phyloP scores from a whole-genome alignment of 2,888 invertebrate species.

The Phyllotreta striolata region DNA sequence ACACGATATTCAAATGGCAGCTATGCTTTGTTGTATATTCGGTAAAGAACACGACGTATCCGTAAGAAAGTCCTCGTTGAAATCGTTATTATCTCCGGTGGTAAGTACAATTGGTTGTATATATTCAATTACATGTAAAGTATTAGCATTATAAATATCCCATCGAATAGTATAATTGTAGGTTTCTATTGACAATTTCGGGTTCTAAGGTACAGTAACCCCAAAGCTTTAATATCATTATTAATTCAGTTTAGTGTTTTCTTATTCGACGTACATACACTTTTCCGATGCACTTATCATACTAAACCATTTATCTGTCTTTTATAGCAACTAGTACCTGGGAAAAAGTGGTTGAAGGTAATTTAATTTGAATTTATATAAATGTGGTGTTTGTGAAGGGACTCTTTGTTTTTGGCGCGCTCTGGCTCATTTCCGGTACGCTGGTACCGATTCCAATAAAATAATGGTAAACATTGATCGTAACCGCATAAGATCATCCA shows the following conservation, averaged over 20 bases:
- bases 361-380: constrained; percentile 45
- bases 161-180: no score
- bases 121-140: no score
- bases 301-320: constrained; percentile 49
- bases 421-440: not conserved
- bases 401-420: not conserved
- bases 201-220: no score
- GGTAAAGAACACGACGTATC: constrained; percentile 63
- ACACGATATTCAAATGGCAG: constrained; percentile 91
- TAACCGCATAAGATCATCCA: no score
- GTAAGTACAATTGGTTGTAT: constrained; percentile 45
- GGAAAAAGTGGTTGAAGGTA: constrained; percentile 72
- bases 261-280: constrained; percentile 13
- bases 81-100: constrained; percentile 47
- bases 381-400: constrained; percentile 18
- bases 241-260: constrained; percentile 17
- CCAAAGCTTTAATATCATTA: not conserved
- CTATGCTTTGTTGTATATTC: constrained; percentile 91
- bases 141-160: no score
- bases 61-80: constrained; percentile 48
- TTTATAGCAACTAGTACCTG: constrained; percentile 69
- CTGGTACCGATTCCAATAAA: not conserved
- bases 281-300: constrained; percentile 12
- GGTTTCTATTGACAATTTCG: no score
- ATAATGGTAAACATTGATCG: no score